These are phyloP conservation scores for Tetrax tetrax DNA, from an alignment of 2,113 vertebrate genomes.

Conservation along the genomic window DNA sequence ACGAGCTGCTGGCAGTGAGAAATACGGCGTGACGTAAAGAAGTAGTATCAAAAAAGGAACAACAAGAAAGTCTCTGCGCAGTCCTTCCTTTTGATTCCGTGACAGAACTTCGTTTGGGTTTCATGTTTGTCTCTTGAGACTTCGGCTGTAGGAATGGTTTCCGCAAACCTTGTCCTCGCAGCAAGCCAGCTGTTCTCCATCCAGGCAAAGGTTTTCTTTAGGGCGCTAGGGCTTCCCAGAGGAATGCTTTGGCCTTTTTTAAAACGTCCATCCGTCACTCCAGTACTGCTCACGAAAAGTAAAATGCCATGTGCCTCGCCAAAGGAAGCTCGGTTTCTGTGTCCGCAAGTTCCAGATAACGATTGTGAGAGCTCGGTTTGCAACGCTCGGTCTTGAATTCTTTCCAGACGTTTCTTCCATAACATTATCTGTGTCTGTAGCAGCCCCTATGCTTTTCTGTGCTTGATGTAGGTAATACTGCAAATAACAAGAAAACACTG, in stretches of 20 bases:
- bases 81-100: neutral
- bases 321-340: neutral
- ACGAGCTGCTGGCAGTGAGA: neutral
- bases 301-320: neutral
- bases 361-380: neutral
- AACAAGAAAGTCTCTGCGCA: neutral
- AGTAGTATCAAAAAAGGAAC: neutral
- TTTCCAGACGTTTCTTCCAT: neutral
- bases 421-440: neutral
- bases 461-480: neutral
- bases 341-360: neutral
- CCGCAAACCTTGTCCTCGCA: neutral
- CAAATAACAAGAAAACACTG: neutral
- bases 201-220: neutral
- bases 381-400: neutral
- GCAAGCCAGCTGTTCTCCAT: neutral
- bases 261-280: neutral
- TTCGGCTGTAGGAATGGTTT: neutral
- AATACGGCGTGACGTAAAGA: neutral
- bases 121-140: neutral
- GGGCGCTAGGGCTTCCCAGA: neutral
- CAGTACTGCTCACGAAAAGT: neutral
- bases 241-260: neutral
- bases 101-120: neutral
- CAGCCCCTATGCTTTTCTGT: neutral